Evolutionary conservation across 2,113 vertebrate genomes (phyloP), one percentile per base, ranked within the genome.

Genomic region (Narcine bancroftii): DNA sequence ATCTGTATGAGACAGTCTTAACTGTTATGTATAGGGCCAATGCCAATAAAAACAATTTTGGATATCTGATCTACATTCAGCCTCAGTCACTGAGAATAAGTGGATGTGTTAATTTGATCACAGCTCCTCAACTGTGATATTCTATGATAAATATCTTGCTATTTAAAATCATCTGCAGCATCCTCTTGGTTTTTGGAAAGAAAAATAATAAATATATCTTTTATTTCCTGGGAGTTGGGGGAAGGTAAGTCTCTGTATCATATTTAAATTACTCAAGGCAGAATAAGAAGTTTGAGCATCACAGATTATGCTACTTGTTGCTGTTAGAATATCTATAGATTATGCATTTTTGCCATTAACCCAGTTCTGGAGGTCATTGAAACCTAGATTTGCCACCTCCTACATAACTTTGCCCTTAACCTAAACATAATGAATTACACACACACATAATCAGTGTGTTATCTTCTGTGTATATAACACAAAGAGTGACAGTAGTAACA

Each of bases 21-120:
- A 71, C 53, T 87, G 81, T 87, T 91, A 69, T 42, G 89, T 47
- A 91, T 42, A 69, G 39, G 89, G 39, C 89, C 42, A 33, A 69
- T 91, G 89, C 89, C 89, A 91, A 91, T 91, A 91, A 91, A 91
- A 91, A 65, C 89, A 91, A 69, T 65, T 45, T 42, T 91, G 89
- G 89, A 91, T 91, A 91, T 91, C 89, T 91, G 89, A 91, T 91
- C 85, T 91, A 91, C 89, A 91, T 69, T 91, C 19, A 56, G 29
- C 60, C 81, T 87, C 53, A 63, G 53, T 87, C 81, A 87, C 5
- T 87, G 63, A 65, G 89, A 60, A 69, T 69, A 91, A 91, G 39
- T 66, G 63, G 42, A 66, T 91, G 65, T 91, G 89, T 69, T 91
- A 69, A 91, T 69, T 45, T 91, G 89, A 91, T 91, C 65, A 69